Evolutionary conservation across 2,113 vertebrate genomes (phyloP).

Genomic region (Choloepus hoffmanni): DNA sequence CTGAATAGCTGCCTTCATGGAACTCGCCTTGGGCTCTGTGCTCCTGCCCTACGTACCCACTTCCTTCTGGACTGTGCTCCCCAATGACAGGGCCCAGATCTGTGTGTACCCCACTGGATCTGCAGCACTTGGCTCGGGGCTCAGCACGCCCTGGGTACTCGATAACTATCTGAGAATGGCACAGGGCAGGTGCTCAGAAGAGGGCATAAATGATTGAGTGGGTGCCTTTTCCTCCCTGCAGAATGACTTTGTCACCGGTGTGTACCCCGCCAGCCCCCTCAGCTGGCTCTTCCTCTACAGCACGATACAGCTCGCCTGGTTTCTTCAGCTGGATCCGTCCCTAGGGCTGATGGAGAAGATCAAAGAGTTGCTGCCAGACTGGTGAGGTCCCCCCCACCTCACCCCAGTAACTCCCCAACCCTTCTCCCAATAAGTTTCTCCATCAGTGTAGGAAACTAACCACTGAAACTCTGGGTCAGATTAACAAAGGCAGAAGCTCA

Average conservation of each 20-base stretch:
- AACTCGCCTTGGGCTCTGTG: background rate
- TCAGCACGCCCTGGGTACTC: background rate
- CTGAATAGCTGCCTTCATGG: background rate
- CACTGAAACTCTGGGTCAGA: background rate
- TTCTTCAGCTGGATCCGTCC: conserved; percentile 95
- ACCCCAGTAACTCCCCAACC: background rate
- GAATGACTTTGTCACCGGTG: conserved; percentile 92
- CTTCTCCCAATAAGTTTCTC: background rate
- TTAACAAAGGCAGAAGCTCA: background rate
- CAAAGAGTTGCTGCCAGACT: conserved; percentile 92
- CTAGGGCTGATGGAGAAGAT: conserved; percentile 95
- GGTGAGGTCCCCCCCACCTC: conserved; percentile 83
- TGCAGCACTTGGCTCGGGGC: background rate
- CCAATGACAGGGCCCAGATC: background rate
- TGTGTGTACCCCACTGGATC: background rate
- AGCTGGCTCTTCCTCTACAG: conserved; percentile 95
- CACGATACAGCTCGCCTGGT: conserved; percentile 93
- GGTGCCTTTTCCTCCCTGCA: conserved; percentile 71
- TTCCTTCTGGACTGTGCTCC: background rate
- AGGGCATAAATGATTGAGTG: background rate
- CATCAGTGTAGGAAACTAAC: background rate
- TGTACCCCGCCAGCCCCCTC: conserved; percentile 93
- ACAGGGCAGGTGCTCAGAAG: background rate
- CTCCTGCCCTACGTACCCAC: fast-evolving
- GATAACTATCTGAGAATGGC: background rate